Conservation (phyloP, 1,140 invertebrate genomes). For the Hesperophylax magnus region DNA sequence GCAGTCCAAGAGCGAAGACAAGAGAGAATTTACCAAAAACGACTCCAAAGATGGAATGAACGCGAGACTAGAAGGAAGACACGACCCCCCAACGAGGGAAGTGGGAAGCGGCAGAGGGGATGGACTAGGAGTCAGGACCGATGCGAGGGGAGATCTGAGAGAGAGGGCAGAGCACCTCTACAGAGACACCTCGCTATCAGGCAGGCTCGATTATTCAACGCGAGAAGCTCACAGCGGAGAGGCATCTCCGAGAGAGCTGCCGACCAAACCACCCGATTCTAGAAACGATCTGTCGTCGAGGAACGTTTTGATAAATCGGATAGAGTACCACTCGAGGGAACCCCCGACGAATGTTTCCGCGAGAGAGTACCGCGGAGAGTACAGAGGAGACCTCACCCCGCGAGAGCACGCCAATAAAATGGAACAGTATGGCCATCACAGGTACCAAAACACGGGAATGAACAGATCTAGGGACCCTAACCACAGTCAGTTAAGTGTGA, state of each 20-base stretch:
- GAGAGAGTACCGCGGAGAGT: slow-evolving; percentile 33
- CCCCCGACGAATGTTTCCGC: slow-evolving; percentile 21
- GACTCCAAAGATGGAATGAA: slow-evolving; percentile 28
- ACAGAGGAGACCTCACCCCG: slow-evolving; percentile 41
- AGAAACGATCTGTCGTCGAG: slow-evolving; percentile 42
- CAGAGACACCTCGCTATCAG: slow-evolving; percentile 36
- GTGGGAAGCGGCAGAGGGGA: slow-evolving; percentile 37
- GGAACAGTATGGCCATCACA: slow-evolving; percentile 50
- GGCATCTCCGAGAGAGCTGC: slow-evolving; percentile 34
- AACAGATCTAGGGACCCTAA: slow-evolving; percentile 63
- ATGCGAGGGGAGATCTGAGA: slow-evolving; percentile 45
- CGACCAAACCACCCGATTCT: slow-evolving; percentile 19
- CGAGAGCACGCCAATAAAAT: slow-evolving; percentile 36
- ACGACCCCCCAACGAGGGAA: slow-evolving; percentile 37
- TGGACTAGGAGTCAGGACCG: slow-evolving; percentile 41
- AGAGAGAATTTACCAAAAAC: slow-evolving; percentile 33
- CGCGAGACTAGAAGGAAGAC: slow-evolving; percentile 64
- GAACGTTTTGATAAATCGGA: slow-evolving; percentile 43
- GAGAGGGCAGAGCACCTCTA: slow-evolving; percentile 38
- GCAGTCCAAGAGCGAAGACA: slow-evolving; percentile 64
- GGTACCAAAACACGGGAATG: slow-evolving; percentile 57
- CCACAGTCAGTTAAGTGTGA: slow-evolving; percentile 64
- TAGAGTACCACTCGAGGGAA: slow-evolving; percentile 46
- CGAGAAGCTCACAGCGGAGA: slow-evolving; percentile 42
- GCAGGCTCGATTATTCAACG: slow-evolving; percentile 34